Conservation (phyloP, 2,113 vertebrate genomes). For the Prunella himalayana region DNA sequence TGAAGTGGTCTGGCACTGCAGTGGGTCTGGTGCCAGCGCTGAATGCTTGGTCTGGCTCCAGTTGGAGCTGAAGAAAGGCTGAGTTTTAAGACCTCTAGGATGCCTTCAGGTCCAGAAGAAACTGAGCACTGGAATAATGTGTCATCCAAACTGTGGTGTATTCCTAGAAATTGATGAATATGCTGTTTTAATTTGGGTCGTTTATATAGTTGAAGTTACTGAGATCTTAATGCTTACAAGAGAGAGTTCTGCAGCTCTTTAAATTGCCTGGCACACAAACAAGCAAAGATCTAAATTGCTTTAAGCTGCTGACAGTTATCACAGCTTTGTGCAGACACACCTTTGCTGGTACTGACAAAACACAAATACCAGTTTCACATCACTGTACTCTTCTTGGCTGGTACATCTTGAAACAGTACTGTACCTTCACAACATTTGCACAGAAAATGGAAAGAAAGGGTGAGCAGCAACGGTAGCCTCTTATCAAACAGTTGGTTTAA, state of each 20-base stretch:
- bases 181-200: neutral
- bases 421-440: neutral
- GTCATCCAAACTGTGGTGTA: neutral
- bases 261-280: neutral
- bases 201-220: neutral
- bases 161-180: constrained; percentile 40
- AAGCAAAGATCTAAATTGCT: neutral
- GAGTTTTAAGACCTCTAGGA: neutral
- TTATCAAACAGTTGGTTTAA: neutral
- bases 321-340: constrained; percentile 9
- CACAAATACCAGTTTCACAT: neutral
- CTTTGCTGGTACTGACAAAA: constrained; percentile 4
- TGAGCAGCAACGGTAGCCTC: neutral
- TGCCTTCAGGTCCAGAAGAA: constrained; percentile 23
- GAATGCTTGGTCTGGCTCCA: neutral
- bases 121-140: neutral
- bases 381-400: neutral
- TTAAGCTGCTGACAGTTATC: neutral
- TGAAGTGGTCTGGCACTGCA: neutral
- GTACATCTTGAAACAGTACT: neutral
- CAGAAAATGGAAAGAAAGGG: neutral
- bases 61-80: neutral
- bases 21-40: neutral
- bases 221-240: neutral
- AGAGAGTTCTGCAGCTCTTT: neutral